phyloP scores from a whole-genome alignment of 2,797 vertebrate species.

The Lacerta viridis region DNA sequence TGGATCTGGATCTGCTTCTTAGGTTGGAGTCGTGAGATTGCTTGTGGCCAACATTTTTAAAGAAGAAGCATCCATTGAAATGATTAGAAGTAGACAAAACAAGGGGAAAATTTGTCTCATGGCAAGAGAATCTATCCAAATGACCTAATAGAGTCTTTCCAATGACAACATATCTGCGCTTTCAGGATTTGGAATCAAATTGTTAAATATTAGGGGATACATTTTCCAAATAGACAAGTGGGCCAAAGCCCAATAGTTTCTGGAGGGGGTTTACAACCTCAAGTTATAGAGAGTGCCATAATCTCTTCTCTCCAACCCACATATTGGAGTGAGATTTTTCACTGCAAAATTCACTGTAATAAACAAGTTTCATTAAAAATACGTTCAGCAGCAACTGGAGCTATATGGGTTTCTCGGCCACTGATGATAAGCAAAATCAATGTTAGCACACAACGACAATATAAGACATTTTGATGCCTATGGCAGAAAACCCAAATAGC shows the following conservation, averaged over 20 bases:
- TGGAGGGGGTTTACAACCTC: conserved; percentile 47
- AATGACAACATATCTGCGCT: conserved; percentile 31
- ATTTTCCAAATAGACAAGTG: conserved; percentile 41
- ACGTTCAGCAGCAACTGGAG: conserved; percentile 37
- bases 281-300: conserved; percentile 33
- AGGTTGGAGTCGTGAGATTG: not conserved
- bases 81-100: conserved; percentile 48
- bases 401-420: conserved; percentile 35
- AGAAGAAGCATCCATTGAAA: conserved; percentile 26
- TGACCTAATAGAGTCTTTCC: conserved; percentile 48
- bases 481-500: not conserved
- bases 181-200: conserved; percentile 38
- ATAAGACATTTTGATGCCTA: not conserved
- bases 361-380: conserved; percentile 58
- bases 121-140: conserved; percentile 31
- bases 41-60: not conserved
- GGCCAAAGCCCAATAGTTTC: conserved; percentile 34
- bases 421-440: not conserved
- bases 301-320: conserved; percentile 29
- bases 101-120: conserved; percentile 20
- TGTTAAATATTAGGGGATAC: conserved; percentile 32
- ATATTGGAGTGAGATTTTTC: conserved; percentile 44
- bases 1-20: not conserved
- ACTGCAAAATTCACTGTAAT: conserved; percentile 50
- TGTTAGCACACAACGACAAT: not conserved